Percentiles rank a stretch among this genome's conserved stretches.
Evolutionary conservation across 2,113 vertebrate species (phyloP).

Genomic region (Lamprotornis superbus): DNA sequence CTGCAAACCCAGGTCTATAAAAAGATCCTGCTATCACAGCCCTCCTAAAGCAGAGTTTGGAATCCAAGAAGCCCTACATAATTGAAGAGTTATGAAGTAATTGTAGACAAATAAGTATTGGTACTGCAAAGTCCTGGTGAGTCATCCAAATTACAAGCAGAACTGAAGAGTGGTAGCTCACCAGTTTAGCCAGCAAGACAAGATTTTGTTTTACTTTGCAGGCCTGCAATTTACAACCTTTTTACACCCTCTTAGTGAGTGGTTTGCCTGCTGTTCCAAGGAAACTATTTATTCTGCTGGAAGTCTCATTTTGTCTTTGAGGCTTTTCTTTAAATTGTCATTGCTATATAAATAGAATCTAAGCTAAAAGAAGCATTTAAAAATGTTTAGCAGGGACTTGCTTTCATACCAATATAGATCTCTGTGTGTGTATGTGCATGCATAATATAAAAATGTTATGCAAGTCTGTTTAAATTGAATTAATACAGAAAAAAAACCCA

Average conservation of each 20-base stretch:
- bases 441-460: background rate
- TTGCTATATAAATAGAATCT: conserved; percentile 48
- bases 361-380: conserved; percentile 19
- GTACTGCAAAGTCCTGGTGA: background rate
- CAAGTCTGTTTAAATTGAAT: background rate
- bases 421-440: background rate
- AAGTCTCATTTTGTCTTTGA: conserved; percentile 43
- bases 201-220: background rate
- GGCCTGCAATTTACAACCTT: background rate
- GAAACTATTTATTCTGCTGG: conserved; percentile 13
- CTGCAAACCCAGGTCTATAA: background rate
- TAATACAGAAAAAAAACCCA: background rate
- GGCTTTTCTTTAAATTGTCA: conserved; percentile 31
- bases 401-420: background rate
- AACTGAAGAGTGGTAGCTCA: background rate
- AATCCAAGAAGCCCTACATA: background rate
- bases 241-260: background rate
- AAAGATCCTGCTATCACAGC: background rate
- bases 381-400: conserved; percentile 33
- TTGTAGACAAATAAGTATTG: background rate
- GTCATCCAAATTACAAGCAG: background rate
- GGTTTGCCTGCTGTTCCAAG: conserved; percentile 27
- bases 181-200: background rate
- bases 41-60: background rate
- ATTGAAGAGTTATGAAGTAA: background rate